Percentiles rank a stretch among this genome's conserved stretches.
Evolutionary conservation across 2,797 vertebrate species (phyloP).

Genomic region (Bovichtus variegatus): DNA sequence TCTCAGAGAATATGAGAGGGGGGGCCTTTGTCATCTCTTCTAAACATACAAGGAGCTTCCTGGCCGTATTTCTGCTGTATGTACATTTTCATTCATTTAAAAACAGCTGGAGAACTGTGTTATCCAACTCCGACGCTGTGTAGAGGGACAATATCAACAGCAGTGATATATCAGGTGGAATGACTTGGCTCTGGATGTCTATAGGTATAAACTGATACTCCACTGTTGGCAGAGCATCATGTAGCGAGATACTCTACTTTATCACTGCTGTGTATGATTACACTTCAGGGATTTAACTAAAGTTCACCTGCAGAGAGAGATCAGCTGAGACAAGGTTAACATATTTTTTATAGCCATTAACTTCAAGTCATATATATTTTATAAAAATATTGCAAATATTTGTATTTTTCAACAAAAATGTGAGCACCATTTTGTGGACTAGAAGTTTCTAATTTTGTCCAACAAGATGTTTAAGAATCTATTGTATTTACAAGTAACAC

Average conservation of each 20-base stretch:
- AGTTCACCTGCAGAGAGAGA: not conserved
- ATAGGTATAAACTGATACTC: conserved; percentile 40
- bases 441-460: not conserved
- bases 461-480: too few relatives aligned
- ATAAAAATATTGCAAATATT: not conserved
- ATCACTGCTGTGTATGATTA: conserved; percentile 4
- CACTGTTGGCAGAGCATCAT: conserved; percentile 11
- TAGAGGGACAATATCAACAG: not conserved
- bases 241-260: not conserved
- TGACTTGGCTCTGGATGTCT: conserved; percentile 41
- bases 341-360: not conserved
- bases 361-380: not conserved
- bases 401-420: not conserved
- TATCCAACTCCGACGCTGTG: not conserved
- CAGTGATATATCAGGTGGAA: conserved; percentile 14
- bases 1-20: conserved; percentile 43
- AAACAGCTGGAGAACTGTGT: not conserved
- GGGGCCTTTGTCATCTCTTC: conserved; percentile 3
- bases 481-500: too few relatives aligned
- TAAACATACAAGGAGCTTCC: conserved; percentile 3
- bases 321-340: not conserved
- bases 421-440: fast-evolving
- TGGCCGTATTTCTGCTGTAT: not conserved
- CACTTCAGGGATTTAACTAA: not conserved
- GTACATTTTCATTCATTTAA: conserved; percentile 10